Base-by-base conservation (phyloP, 2,888 invertebrate genomes). In the Seladonia tumulorum region DNA sequence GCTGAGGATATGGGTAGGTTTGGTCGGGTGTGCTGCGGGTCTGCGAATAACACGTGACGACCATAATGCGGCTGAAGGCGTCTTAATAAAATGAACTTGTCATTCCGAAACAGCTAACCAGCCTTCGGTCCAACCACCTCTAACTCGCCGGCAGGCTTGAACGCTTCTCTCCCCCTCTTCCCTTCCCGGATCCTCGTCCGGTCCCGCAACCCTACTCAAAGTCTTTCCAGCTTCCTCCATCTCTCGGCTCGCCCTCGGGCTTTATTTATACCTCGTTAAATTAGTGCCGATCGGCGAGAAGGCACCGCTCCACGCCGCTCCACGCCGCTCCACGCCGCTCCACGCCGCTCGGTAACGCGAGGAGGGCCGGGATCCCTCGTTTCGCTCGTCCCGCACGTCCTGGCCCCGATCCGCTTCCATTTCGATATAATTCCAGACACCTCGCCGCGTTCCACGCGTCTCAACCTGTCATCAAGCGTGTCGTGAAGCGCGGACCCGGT, bases 51-150 rank as follows among this genome's bases (percentile, higher is more conserved):
- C 91, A 91, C 90, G 92, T 90, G 88, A 90, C 91, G 90, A 91
- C 90, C 91, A 92, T 92, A 92, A 94, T 92, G 91, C 91, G 90
- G 91, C 91, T 91, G 90, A 89, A 92, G 90, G 93, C 91, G 92
- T 93, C 93, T 94, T 93, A 93, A 93, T 94, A 93, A 94, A 94
- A 94, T 93, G 93, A 94, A 94, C 94, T 94, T 94, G 94, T 94
- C 94, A 93, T 93, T 93, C 90, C 89, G 90, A 92, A 92, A 91
- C 91, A 90, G 91, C 90, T 90, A 91, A 92, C 91, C 92, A 92
- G 92, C 88, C 90, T 88, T 91, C 87, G 89, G 86, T 85, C 88
- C 88, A 88, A 87, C 89, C 86, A 88, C 87, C 90, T 91, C 88
- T 88, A 86, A 88, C 86, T 75, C 72, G 90, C 88, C 89, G 88